Conservation (phyloP, 1,140 invertebrate species). For the Caenorhabditis brenneri region DNA sequence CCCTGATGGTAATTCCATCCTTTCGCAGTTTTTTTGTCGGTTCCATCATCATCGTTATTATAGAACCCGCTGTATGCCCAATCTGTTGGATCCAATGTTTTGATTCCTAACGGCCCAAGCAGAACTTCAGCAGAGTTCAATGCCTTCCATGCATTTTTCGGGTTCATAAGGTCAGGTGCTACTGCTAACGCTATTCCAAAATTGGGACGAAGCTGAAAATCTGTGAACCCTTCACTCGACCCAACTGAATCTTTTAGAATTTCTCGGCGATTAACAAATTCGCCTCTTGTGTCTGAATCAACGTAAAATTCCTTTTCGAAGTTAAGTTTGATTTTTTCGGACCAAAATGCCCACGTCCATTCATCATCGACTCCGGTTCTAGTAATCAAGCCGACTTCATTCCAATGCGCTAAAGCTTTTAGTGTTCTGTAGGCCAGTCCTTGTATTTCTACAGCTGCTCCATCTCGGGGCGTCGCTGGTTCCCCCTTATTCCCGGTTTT, state of each 20-base stretch:
- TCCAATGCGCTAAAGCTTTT: conserved; percentile 57
- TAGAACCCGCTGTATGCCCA: conserved; percentile 93
- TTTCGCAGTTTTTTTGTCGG: conserved; percentile 83
- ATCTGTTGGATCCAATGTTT: conserved; percentile 92
- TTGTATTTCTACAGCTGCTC: conserved; percentile 87
- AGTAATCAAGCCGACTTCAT: conserved; percentile 55
- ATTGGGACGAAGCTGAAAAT: conserved; percentile 93
- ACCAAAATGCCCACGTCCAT: conserved; percentile 86
- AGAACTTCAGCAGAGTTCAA: conserved; percentile 80
- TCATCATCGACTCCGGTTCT: conserved; percentile 66
- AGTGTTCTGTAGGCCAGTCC: conserved; percentile 45
- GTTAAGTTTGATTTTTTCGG: conserved; percentile 80
- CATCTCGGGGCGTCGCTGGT: conserved; percentile 92
- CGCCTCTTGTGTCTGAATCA: conserved; percentile 71
- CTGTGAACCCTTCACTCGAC: conserved; percentile 79
- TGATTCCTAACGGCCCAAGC: conserved; percentile 91
- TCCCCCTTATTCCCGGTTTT: conserved; percentile 88
- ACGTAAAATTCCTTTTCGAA: conserved; percentile 92
- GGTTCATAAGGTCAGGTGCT: conserved; percentile 87
- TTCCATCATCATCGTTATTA: conserved; percentile 86
- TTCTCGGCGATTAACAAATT: conserved; percentile 84
- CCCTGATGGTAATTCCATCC: conserved; percentile 99
- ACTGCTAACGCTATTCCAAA: conserved; percentile 88
- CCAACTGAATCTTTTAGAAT: conserved; percentile 92
- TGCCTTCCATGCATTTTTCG: conserved; percentile 83